These are phyloP conservation scores for Tetragnatha versicolor DNA, from an alignment of 1,140 invertebrate genomes.

Conservation along the genomic window DNA sequence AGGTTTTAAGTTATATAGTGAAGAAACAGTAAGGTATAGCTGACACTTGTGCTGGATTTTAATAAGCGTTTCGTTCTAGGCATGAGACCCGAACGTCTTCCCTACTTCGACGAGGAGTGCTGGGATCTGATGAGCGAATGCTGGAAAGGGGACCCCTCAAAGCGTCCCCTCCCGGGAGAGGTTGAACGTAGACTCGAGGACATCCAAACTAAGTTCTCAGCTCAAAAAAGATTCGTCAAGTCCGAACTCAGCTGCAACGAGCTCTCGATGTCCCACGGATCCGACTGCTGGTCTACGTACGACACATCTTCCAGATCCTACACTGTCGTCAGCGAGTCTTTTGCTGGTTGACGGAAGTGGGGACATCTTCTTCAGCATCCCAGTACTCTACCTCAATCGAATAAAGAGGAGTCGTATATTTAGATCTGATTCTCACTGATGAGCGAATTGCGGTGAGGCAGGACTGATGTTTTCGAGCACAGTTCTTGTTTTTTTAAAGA, in stretches of 20 bases:
- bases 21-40: too few relatives aligned
- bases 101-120: slow-evolving; percentile 78
- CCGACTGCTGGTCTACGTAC: slow-evolving; percentile 53
- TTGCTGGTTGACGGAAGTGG: slow-evolving; percentile 19
- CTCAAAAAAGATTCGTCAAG: slow-evolving; percentile 23
- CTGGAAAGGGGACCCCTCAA: slow-evolving; percentile 79
- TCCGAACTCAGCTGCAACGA: slow-evolving; percentile 50
- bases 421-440: too few relatives aligned
- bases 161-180: slow-evolving; percentile 78
- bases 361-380: too few relatives aligned
- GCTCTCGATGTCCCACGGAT: slow-evolving; percentile 42
- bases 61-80: too few relatives aligned
- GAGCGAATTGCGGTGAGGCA: too few relatives aligned
- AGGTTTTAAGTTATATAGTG: too few relatives aligned
- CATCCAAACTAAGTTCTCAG: slow-evolving; percentile 33
- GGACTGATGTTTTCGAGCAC: too few relatives aligned
- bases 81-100: slow-evolving; percentile 77
- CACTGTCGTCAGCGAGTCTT: slow-evolving; percentile 44
- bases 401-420: too few relatives aligned
- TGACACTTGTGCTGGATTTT: too few relatives aligned
- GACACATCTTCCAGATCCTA: slow-evolving; percentile 43
- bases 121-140: slow-evolving; percentile 87
- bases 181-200: slow-evolving; percentile 74
- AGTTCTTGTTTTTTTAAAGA: too few relatives aligned
- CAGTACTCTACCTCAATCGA: too few relatives aligned